These are phyloP conservation scores for Trilocha varians DNA, from an alignment of 2,888 invertebrate species.

Conservation along the genomic window DNA sequence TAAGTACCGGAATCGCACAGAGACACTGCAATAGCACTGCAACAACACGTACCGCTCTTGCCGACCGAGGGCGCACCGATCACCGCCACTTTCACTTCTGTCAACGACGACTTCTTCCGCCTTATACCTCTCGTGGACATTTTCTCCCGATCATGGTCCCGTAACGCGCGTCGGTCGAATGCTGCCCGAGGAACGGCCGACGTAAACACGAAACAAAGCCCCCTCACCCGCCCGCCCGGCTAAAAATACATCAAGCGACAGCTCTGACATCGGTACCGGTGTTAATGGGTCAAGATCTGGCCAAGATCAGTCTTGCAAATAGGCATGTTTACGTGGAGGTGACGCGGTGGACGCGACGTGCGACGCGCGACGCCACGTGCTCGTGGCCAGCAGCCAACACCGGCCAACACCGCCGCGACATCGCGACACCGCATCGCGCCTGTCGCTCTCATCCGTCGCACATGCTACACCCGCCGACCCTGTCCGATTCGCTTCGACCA, in stretches of 20 bases:
- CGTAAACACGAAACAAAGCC: constrained; percentile 38
- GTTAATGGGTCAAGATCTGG: constrained; percentile 73
- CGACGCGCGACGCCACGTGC: constrained; percentile 34
- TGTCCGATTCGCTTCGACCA: background rate
- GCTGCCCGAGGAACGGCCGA: constrained; percentile 32
- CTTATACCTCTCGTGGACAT: constrained; percentile 88
- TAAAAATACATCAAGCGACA: constrained; percentile 66
- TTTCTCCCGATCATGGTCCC: constrained; percentile 23
- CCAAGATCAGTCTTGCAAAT: constrained; percentile 67
- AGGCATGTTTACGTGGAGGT: constrained; percentile 54
- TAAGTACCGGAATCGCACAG: constrained; percentile 6
- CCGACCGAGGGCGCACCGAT: constrained; percentile 92
- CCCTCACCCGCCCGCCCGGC: constrained; percentile 44
- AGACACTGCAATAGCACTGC: constrained; percentile 10
- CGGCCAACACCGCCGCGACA: background rate
- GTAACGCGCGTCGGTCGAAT: constrained; percentile 30
- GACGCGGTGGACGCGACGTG: constrained; percentile 15
- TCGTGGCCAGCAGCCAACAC: constrained; percentile 35
- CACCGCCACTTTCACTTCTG: constrained; percentile 93
- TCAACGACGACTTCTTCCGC: constrained; percentile 90
- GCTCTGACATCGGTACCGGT: constrained; percentile 58
- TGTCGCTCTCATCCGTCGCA: background rate
- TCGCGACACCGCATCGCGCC: background rate
- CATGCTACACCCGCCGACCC: background rate
- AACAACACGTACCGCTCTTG: constrained; percentile 85